Evolutionary conservation across 37 sponge, comb jelly and placozoan species (phyloP), one percentile per base, ranked within the genome.

Genomic region (Crambe crambe): DNA sequence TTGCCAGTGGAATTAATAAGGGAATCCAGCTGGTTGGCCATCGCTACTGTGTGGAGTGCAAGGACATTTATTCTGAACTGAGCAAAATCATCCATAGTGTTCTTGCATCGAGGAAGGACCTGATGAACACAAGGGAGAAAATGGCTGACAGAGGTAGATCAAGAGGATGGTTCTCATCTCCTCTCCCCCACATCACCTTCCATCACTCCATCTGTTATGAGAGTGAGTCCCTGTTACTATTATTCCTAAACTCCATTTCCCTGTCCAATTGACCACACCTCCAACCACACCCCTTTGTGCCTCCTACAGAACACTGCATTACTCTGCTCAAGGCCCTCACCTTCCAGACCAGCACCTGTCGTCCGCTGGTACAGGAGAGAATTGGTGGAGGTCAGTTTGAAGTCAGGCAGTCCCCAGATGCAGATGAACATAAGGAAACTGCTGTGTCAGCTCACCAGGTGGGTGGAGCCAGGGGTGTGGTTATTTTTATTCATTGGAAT

Each of bases 1-100:
- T 61, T 29, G 54, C 30, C 37, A 30, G 40, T 27, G n/a, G 89
- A 23, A 88, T 87, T 43, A 86, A 92, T 66, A 79, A 62, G 44
- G 85, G 88, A n/a, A 92, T 92, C 26, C 92, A 87, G 59, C 26
- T 84, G 58, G 80, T 94, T 23, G 86, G 92, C 47, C 89, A 90
- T 42, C 72, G 80, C 37, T 96, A 96, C 89, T 87, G 87, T 26
- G 44, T 73, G 21, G 91, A 90, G 42, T 94, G 97, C 76, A 90
- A 89, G 82, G 39, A 74, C 25, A 83, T 91, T 23, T 96, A 90
- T 67, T 67, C 64, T 0, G 93, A 88, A 57, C 80, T 95, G 59
- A 95, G 95, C 72, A 95, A 85, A 66, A 74, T 92, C 47, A 91
- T 95, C 29, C 88, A 88, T 70, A 77, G 80, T 39, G 90, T 95